Evolutionary conservation across 2,888 invertebrate genomes (phyloP).

Genomic region (Vanessa cardui): DNA sequence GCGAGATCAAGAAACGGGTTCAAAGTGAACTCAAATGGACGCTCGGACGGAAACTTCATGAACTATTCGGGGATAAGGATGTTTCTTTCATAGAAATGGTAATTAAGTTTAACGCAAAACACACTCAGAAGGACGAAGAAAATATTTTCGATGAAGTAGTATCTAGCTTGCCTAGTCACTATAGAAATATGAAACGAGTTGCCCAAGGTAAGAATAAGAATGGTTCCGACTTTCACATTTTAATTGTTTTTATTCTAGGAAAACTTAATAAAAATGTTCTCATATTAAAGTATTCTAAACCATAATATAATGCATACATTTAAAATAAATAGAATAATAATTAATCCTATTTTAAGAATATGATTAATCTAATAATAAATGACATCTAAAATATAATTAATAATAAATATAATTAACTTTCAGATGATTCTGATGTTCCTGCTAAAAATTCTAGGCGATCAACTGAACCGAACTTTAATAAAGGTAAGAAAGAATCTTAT

Average conservation of each 20-base stretch:
- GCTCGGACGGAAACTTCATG: slow-evolving; percentile 51
- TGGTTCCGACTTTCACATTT: slow-evolving; percentile 7
- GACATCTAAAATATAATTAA: not conserved
- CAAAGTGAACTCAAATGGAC: slow-evolving; percentile 53
- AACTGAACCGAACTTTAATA: slow-evolving; percentile 42
- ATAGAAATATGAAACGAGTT: slow-evolving; percentile 54
- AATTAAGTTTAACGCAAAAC: slow-evolving; percentile 62
- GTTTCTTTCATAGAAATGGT: slow-evolving; percentile 68
- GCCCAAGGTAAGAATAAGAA: slow-evolving; percentile 60
- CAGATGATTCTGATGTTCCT: slow-evolving; percentile 55
- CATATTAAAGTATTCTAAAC: too few species aligned
- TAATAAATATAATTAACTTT: slow-evolving; percentile 43
- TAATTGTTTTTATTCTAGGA: not conserved
- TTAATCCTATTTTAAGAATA: not conserved
- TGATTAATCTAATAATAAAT: not conserved
- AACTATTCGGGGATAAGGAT: slow-evolving; percentile 65
- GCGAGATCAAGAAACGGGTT: slow-evolving; percentile 51
- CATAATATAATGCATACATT: too few species aligned
- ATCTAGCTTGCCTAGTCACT: slow-evolving; percentile 55
- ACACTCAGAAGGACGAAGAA: slow-evolving; percentile 54
- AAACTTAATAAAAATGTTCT: too few species aligned
- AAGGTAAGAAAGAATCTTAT: slow-evolving; percentile 48
- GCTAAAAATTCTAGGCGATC: slow-evolving; percentile 50
- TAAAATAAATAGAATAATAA: too few species aligned
- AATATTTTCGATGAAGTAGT: slow-evolving; percentile 61